Conservation (phyloP, 2,797 vertebrate genomes). For the Arrhamphus sclerolepis region DNA sequence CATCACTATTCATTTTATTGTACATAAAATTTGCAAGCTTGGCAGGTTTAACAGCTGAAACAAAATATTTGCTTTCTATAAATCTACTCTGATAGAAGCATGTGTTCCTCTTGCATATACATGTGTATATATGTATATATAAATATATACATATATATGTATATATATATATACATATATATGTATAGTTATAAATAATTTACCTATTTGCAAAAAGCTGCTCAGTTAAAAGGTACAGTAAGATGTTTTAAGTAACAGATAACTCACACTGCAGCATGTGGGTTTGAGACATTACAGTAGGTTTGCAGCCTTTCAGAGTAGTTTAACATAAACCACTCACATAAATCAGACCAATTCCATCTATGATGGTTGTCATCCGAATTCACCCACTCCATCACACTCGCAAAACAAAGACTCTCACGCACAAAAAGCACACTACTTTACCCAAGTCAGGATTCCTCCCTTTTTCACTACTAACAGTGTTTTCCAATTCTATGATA, state of each 20-base stretch:
- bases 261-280: conserved; percentile 78
- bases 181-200: conserved; percentile 87
- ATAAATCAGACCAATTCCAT: conserved; percentile 73
- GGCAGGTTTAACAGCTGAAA: conserved; percentile 78
- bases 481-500: conserved; percentile 67
- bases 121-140: too few species aligned
- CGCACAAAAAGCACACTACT: conserved; percentile 30
- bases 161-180: too few species aligned
- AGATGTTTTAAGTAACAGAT: conserved; percentile 80
- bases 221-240: conserved; percentile 88
- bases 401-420: conserved; percentile 34
- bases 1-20: conserved; percentile 79
- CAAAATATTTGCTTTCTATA: conserved; percentile 64
- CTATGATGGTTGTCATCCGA: conserved; percentile 76
- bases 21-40: conserved; percentile 86
- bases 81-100: conserved; percentile 72
- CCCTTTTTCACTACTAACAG: conserved; percentile 83
- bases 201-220: conserved; percentile 83
- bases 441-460: conserved; percentile 77
- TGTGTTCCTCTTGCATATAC: conserved; percentile 61
- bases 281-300: conserved; percentile 90
- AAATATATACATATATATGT: too few species aligned
- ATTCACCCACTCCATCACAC: conserved; percentile 49
- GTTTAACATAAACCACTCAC: conserved; percentile 80
- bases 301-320: conserved; percentile 86